Evolutionary conservation across 2,113 vertebrate genomes (phyloP).

Genomic region (Cariama cristata): DNA sequence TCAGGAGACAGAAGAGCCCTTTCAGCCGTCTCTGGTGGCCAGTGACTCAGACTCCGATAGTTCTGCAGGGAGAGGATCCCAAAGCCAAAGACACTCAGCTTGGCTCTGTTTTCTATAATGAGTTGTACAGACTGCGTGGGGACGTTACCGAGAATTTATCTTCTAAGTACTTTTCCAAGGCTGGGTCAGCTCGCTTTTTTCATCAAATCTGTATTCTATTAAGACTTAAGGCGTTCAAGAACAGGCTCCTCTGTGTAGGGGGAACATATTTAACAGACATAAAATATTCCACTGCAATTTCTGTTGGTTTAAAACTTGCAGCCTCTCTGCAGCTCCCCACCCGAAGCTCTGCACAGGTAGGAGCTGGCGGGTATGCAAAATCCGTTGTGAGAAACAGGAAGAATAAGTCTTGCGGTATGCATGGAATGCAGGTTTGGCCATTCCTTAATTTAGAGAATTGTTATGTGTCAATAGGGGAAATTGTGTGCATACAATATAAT

Average conservation of each 20-base stretch:
- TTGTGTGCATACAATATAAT: conserved; percentile 59
- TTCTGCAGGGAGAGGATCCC: conserved; percentile 25
- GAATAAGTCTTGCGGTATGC: conserved; percentile 21
- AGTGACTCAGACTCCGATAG: neutral
- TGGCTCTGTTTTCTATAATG: conserved; percentile 49
- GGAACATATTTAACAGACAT: neutral
- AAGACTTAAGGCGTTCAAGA: conserved; percentile 37
- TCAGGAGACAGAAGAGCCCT: conserved; percentile 33
- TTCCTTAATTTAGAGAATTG: conserved; percentile 58
- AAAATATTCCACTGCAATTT: conserved; percentile 7
- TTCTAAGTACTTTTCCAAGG: conserved; percentile 58
- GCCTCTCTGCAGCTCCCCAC: neutral
- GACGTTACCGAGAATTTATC: conserved; percentile 28
- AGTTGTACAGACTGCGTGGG: conserved; percentile 34
- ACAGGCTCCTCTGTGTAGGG: conserved; percentile 24
- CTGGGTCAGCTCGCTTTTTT: conserved; percentile 34
- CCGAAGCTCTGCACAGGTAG: conserved; percentile 4
- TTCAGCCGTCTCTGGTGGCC: conserved; percentile 37
- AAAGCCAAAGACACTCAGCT: conserved; percentile 35
- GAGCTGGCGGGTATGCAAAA: conserved; percentile 27
- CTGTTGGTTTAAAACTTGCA: neutral
- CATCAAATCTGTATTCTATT: conserved; percentile 42
- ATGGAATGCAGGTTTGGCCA: conserved; percentile 66
- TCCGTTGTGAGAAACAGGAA: conserved; percentile 55
- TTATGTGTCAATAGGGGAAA: conserved; percentile 55